phyloP scores from a whole-genome alignment of 2,113 vertebrate species.

The Sphaerodactylus townsendi region DNA sequence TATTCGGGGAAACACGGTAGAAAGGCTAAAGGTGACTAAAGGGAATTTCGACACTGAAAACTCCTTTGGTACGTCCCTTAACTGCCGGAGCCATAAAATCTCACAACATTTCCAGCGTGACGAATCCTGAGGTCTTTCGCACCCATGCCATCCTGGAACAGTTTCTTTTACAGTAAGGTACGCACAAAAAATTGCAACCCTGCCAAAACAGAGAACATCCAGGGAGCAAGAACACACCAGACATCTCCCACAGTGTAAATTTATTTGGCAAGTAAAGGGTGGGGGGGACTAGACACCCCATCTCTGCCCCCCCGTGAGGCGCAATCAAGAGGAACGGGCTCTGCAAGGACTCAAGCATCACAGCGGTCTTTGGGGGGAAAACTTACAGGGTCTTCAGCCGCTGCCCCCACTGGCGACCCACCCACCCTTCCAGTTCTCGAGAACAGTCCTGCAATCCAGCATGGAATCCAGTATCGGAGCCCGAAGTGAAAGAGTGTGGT shows the following conservation, averaged over 20 bases:
- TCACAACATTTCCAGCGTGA: too few relatives aligned
- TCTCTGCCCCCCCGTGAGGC: not conserved
- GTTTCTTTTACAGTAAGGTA: too few relatives aligned
- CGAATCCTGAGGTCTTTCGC: too few relatives aligned
- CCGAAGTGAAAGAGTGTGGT: too few relatives aligned
- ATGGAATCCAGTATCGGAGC: too few relatives aligned
- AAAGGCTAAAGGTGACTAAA: too few relatives aligned
- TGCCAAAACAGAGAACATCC: not conserved
- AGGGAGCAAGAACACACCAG: not conserved
- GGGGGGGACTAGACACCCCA: not conserved
- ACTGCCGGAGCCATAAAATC: too few relatives aligned
- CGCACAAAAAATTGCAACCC: not conserved
- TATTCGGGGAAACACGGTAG: too few relatives aligned
- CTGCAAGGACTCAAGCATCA: not conserved
- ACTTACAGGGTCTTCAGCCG: not conserved
- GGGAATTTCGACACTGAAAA: too few relatives aligned
- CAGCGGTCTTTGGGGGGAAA: not conserved
- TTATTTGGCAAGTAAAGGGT: conserved; percentile 12
- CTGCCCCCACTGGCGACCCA: not conserved
- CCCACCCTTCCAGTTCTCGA: not conserved
- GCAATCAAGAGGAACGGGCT: not conserved
- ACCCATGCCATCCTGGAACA: too few relatives aligned
- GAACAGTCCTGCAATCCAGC: not conserved
- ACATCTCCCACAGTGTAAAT: conserved; percentile 9
- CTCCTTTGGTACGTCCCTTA: too few relatives aligned